phyloP scores from a whole-genome alignment of 2,113 vertebrate genomes.

The Megaceryle maxima region DNA sequence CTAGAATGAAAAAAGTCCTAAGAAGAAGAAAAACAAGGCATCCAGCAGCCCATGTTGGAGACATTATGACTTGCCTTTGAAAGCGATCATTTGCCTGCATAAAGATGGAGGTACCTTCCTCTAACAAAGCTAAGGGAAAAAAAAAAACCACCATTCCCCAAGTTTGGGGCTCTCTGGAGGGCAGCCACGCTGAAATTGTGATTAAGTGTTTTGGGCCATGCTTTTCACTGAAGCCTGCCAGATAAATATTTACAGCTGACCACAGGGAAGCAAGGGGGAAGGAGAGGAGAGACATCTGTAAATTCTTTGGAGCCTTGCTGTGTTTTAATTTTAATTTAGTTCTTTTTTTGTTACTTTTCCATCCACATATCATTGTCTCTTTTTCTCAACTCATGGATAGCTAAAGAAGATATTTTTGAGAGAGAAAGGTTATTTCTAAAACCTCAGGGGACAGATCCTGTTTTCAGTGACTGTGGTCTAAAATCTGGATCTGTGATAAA shows the following conservation, averaged over 20 bases:
- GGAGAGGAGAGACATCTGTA: slow-evolving; percentile 57
- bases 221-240: slow-evolving; percentile 58
- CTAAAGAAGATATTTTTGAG: background rate
- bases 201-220: slow-evolving; percentile 64
- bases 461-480: background rate
- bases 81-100: background rate
- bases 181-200: slow-evolving; percentile 49
- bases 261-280: background rate
- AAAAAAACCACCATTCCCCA: background rate
- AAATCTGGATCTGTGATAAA: slow-evolving; percentile 18
- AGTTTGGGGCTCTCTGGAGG: slow-evolving; percentile 41
- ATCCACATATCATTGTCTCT: slow-evolving; percentile 1
- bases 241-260: slow-evolving; percentile 75
- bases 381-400: background rate
- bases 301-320: slow-evolving; percentile 56
- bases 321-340: slow-evolving; percentile 38
- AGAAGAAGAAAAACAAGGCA: background rate
- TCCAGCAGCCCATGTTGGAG: background rate
- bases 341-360: background rate
- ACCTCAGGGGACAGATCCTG: background rate
- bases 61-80: background rate
- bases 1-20: background rate
- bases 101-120: background rate
- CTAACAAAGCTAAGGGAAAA: background rate
- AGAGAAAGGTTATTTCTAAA: background rate